Base-by-base conservation (phyloP, 2,888 invertebrate species). In the Macrosiphum euphorbiae region DNA sequence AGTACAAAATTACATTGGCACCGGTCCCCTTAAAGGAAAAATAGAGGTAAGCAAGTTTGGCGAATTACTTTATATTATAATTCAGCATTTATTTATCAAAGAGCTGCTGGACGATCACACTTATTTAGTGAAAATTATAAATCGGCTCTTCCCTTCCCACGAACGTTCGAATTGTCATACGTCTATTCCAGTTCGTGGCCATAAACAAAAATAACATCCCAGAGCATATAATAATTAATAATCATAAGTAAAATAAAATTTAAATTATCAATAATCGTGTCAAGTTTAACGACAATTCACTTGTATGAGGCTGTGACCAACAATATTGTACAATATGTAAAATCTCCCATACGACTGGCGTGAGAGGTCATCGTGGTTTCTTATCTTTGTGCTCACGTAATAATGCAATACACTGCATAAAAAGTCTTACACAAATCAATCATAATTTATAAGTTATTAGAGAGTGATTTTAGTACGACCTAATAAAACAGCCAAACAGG, bases 281-380 rank as follows among this genome's bases (percentile, higher is more conserved):
- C 78, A 78, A 78, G 78, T 78, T 78, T 78, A 78, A 78, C 78
- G 78, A 78, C 78, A 78, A 78, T 78, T 35, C 35, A 78, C 35
- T 78, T 7, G 67, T 35, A 78, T 35, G 20, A 78, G 20, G 20
- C 35, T 35, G 20, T 41, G 78, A 41, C 35, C 35, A 78, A 20
- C 20, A 78, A 35, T 61, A 58, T 35, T 78, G 78, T 78, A 35
- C 20, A 47, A 47, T 47, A 78, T 78, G 78, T 78, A 78, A 78
- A 78, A 78, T 78, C 35, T 78, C 67, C n/a, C 20, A 78, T 78
- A 35, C 35, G 35, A 78, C 35, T 78, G 35, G 20, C 20, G 8
- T 78, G 35, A 35, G 35, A 78, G 78, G 78, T 78, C 35, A 20
- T 20, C 16, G 35, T 35, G 78, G 35, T 78, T 35, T 78, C 78